Evolutionary conservation across 2,113 vertebrate species (phyloP), one percentile per base, ranked within the genome.

Genomic region (Dendrocopos noguchii): DNA sequence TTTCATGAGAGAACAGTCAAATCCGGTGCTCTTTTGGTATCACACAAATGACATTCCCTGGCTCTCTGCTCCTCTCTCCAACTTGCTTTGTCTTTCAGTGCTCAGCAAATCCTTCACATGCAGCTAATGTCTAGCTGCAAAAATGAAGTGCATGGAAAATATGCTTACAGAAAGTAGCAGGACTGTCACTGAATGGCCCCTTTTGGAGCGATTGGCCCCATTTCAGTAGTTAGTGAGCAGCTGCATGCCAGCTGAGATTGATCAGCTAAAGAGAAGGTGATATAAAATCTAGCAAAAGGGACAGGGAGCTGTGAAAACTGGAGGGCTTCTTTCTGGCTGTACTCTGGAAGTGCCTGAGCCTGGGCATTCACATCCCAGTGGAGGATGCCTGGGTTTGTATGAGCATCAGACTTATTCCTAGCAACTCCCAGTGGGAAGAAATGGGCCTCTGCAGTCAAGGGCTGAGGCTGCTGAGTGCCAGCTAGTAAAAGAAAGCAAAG

Each of bases 241-340:
- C 81, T 91, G 81, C 55, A 27, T 92, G 63, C 63, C 50, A 66
- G 74, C 55, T 84, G 79, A 80, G 79, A 77, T 64, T 68, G 57
- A 72, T 53, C 84, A 84, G 84, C 67, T 92, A 59, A 91, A 94
- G 70, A 80, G 42, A 80, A 80, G 50, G 84, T 65, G 52, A 85
- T 73, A 50, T 19, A 79, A 78, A 84, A 84, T 36, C 20, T 27
- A 92, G 29, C 27, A 75, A 73, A 89, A 89, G 52, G 2, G 0
- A 1, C 8, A 60, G 66, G 81, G 55, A 72, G 34, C 63, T 77
- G 55, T 50, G 63, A 61, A 88, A 88, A 80, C 24, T 10, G 14
- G 20, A 61, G 39, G 9, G 52, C n/a, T 73, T 84, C n/a, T 73
- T 84, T 81, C 84, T 84, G 44, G 5, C 33, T 12, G 1, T 42